Evolutionary conservation across 2,113 vertebrate genomes (phyloP), one percentile per base, ranked within the genome.

Genomic region (Trichomycterus rosablanca): DNA sequence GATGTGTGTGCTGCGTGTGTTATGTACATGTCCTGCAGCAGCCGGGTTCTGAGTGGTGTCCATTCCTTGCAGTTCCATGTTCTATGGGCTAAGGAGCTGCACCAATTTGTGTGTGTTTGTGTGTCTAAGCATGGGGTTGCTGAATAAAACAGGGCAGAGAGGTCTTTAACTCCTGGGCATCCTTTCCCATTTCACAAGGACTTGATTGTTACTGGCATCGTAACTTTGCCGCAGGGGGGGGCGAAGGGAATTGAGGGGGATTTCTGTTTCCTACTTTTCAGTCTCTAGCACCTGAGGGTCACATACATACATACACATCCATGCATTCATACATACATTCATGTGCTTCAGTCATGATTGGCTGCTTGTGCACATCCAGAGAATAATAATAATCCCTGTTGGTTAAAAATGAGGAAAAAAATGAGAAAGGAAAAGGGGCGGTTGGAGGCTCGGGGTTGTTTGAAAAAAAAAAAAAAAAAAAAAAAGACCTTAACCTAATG

Each of bases 401-500:
- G 76, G 76, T 61, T 73, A 42, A 63, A 76, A 81, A 77, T 58
- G 55, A 8, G 55, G 44, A 48, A 48, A n/a, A 61, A 35, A 57
- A 22, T 40, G 48, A 66, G 40, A 35, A 61, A 52, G 48, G 53
- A 20, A 14, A 57, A 23, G 23, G 53, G 44, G 28, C 26, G 10
- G 46, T 44, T 15, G 26, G 52, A n/a, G 44, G 35, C 12, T 3
- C 3, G n/a, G 32, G 53, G 18, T 45, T 78, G 67, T 74, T 68
- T 59, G 8, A 48, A 62, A 19, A 61, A n/a, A n/a, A n/a, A n/a
- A n/a, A n/a, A 65, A 65, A 70, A 65, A n/a, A n/a, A n/a, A n/a
- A n/a, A 65, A 65, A 70, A 65, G 58, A 40, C 66, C 82, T 72
- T 67, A 35, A 56, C 78, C 86, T 91, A 89, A 88, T 88, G 86